Conservation (phyloP, 2,113 vertebrate species). For the Perca fluviatilis region DNA sequence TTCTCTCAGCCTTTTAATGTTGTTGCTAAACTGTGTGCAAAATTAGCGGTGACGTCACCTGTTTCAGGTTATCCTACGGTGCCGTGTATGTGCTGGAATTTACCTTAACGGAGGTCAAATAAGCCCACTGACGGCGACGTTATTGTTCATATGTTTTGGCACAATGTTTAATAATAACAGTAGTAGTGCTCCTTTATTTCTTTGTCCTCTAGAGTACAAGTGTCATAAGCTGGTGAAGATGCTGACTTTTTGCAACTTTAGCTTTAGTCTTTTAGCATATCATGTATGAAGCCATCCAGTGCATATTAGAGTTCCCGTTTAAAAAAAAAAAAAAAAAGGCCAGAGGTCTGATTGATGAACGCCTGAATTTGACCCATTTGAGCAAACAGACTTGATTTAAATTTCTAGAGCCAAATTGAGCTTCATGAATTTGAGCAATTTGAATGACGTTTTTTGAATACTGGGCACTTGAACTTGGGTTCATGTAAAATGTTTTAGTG, state of each 20-base stretch:
- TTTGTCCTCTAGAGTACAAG: not conserved
- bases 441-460: not conserved
- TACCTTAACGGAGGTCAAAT: too few relatives aligned
- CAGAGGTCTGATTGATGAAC: not conserved
- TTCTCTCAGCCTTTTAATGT: too few relatives aligned
- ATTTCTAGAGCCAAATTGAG: not conserved
- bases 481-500: not conserved
- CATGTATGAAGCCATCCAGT: not conserved
- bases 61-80: too few relatives aligned
- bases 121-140: too few relatives aligned
- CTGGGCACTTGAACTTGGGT: not conserved
- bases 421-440: not conserved
- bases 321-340: not conserved
- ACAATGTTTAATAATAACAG: too few relatives aligned
- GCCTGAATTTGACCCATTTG: not conserved
- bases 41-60: too few relatives aligned
- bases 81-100: too few relatives aligned
- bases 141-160: too few relatives aligned
- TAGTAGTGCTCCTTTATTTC: not conserved
- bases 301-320: not conserved
- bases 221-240: not conserved
- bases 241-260: not conserved
- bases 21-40: too few relatives aligned
- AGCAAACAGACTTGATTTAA: not conserved
- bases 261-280: not conserved